Evolutionary conservation across 35 echinoderm and acorn worm species (phyloP).

Genomic region (Patiria miniata): DNA sequence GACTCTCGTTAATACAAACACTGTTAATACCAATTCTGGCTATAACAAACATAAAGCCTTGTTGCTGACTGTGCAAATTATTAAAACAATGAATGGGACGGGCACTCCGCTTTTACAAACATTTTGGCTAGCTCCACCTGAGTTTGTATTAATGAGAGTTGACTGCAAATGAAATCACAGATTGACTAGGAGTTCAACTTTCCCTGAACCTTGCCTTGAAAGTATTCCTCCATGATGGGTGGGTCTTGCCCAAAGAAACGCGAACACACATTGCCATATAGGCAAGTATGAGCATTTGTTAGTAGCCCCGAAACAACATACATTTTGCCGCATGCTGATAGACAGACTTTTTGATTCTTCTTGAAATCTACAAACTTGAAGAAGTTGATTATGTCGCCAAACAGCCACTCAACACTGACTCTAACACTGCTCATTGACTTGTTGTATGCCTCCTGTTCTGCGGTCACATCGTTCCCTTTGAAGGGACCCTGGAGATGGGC

Average conservation of each 20-base stretch:
- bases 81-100: too few species aligned
- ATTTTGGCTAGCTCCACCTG: too few species aligned
- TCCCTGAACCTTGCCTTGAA: slow-evolving; percentile 12
- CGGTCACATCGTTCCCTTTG: not conserved
- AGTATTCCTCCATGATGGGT: slow-evolving; percentile 43
- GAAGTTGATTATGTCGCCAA: slow-evolving; percentile 69
- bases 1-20: too few species aligned
- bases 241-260: slow-evolving; percentile 44
- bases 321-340: slow-evolving; percentile 60
- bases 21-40: too few species aligned
- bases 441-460: not conserved
- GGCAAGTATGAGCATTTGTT: slow-evolving; percentile 58
- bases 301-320: slow-evolving; percentile 48
- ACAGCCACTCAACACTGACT: slow-evolving; percentile 69
- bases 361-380: slow-evolving; percentile 74
- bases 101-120: too few species aligned
- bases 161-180: too few species aligned
- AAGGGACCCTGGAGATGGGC: slow-evolving; percentile 33
- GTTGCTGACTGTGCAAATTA: too few species aligned
- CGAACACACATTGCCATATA: slow-evolving; percentile 49
- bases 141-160: too few species aligned
- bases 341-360: slow-evolving; percentile 64
- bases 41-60: too few species aligned
- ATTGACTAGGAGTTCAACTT: too few species aligned
- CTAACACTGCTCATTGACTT: slow-evolving; percentile 43